Evolutionary conservation across 2,797 vertebrate species (phyloP).

Genomic region (Rhynchotus rufescens): DNA sequence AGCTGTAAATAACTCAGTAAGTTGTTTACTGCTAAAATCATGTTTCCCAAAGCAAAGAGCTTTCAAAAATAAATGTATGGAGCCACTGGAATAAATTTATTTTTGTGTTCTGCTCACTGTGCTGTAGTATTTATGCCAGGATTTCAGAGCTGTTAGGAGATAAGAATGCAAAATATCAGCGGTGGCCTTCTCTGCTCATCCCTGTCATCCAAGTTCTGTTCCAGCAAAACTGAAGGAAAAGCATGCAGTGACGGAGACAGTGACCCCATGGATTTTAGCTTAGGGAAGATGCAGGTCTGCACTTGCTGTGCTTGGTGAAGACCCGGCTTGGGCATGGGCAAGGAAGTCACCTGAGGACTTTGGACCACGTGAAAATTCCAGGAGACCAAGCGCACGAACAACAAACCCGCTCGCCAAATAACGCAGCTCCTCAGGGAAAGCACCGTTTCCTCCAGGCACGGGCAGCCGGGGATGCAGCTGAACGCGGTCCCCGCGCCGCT

Average conservation of each 20-base stretch:
- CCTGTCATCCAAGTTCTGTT: background rate
- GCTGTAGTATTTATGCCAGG: background rate
- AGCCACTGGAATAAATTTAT: background rate
- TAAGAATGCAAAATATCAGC: background rate
- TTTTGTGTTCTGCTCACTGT: background rate
- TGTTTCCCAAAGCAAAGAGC: background rate
- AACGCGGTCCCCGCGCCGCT: background rate
- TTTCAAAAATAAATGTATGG: accelerated
- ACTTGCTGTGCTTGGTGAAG: background rate
- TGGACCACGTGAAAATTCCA: background rate
- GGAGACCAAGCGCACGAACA: background rate
- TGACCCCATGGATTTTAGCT: background rate
- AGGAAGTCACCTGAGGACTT: background rate
- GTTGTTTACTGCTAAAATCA: background rate
- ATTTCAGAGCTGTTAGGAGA: background rate
- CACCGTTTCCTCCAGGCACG: background rate
- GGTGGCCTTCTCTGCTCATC: too few species aligned
- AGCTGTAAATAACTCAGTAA: slow-evolving; percentile 2
- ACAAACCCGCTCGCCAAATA: background rate
- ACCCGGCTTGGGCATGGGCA: background rate
- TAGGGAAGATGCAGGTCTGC: accelerated
- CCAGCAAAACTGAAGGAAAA: background rate
- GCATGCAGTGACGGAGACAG: background rate
- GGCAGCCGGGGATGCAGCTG: background rate
- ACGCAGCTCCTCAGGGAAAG: background rate